Conservation (phyloP, 1,140 invertebrate genomes). For the Caenorhabditis inopinata region DNA sequence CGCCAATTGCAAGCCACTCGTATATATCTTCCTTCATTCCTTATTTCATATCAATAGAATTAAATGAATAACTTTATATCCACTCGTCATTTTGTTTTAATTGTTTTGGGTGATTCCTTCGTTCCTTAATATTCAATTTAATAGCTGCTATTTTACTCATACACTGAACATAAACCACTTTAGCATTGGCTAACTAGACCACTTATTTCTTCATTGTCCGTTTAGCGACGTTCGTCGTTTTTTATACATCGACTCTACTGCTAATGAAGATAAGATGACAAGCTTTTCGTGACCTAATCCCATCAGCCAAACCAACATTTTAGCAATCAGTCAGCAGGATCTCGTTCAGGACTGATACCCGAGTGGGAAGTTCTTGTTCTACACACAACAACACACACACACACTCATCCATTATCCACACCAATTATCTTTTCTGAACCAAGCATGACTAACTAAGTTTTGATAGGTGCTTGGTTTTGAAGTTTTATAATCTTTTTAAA, state of each 20-base stretch:
- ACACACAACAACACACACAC: slow-evolving; percentile 10
- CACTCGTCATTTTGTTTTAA: too few relatives aligned
- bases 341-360: not conserved
- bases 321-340: slow-evolving; percentile 2
- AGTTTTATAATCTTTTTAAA: slow-evolving; percentile 26
- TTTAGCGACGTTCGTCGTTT: not conserved
- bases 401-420: slow-evolving; percentile 29
- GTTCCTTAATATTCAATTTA: too few relatives aligned
- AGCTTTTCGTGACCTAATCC: slow-evolving; percentile 4
- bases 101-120: too few relatives aligned
- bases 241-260: not conserved
- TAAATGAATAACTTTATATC: too few relatives aligned
- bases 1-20: slow-evolving; percentile 14
- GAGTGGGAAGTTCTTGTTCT: not conserved
- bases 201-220: too few relatives aligned
- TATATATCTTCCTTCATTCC: not conserved
- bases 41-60: not conserved
- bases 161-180: not conserved
- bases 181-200: too few relatives aligned
- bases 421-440: slow-evolving; percentile 33
- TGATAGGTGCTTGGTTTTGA: slow-evolving; percentile 26
- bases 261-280: too few relatives aligned
- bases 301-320: not conserved
- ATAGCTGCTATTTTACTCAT: not conserved
- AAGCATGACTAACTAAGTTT: slow-evolving; percentile 31